These are phyloP conservation scores for Drosophila nr. fundita DNA, from an alignment of 2,888 invertebrate genomes.

Conservation along the genomic window DNA sequence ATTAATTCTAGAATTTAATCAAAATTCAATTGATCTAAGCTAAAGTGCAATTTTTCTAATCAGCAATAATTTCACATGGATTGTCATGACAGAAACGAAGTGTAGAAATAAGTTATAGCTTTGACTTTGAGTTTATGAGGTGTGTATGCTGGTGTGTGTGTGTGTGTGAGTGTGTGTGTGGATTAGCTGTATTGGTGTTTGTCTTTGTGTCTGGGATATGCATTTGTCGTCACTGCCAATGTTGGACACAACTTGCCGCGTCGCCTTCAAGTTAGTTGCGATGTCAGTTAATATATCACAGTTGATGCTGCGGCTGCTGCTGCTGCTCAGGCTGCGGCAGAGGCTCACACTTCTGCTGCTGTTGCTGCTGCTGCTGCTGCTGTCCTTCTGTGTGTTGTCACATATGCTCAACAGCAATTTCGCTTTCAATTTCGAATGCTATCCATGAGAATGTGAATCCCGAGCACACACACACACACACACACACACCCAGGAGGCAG, in stretches of 20 bases:
- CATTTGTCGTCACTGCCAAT: constrained; percentile 65
- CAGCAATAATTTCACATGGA: background rate
- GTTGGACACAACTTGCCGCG: constrained; percentile 29
- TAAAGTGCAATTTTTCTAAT: background rate
- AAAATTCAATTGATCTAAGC: background rate
- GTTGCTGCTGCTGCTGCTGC: constrained; percentile 3
- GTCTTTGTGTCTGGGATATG: constrained; percentile 34
- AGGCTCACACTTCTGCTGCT: too few relatives aligned
- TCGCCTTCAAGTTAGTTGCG: constrained; percentile 43
- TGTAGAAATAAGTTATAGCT: background rate
- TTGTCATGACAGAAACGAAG: background rate
- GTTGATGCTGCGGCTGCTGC: background rate
- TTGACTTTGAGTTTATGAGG: background rate
- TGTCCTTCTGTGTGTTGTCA: constrained; percentile 60
- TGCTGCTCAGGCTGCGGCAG: background rate
- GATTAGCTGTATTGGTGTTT: constrained; percentile 35
- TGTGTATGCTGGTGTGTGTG: background rate
- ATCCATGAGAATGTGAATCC: constrained; percentile 69
- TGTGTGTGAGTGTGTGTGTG: constrained; percentile 11
- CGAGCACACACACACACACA: constrained; percentile 33
- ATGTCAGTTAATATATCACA: constrained; percentile 80
- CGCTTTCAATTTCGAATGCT: constrained; percentile 82
- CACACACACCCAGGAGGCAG: constrained; percentile 4
- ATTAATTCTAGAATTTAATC: background rate
- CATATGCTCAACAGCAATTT: constrained; percentile 80